Evolutionary conservation across 2,888 invertebrate species (phyloP).

Genomic region (Melanotus villosus): DNA sequence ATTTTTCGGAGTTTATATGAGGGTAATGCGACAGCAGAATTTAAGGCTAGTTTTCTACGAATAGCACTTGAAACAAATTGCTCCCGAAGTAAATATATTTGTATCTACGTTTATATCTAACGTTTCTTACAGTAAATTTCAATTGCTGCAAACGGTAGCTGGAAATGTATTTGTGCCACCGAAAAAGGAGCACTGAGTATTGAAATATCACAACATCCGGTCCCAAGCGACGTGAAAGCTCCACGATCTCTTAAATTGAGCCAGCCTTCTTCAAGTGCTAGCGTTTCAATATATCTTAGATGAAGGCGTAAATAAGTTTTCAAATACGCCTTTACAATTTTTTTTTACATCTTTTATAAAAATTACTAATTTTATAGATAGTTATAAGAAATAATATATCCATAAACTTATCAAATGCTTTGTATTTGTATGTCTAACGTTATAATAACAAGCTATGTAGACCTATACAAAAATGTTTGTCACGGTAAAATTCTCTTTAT

Average conservation of each 20-base stretch:
- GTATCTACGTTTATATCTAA: slow-evolving; percentile 11
- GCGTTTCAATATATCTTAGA: slow-evolving; percentile 21
- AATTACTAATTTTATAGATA: too few relatives aligned
- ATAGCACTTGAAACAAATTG: slow-evolving; percentile 17
- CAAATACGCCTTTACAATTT: neutral
- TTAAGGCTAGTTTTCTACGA: neutral
- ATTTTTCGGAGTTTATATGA: too few relatives aligned
- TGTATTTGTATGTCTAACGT: too few relatives aligned
- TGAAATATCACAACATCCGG: slow-evolving; percentile 38
- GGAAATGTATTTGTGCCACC: slow-evolving; percentile 26
- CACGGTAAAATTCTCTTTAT: too few relatives aligned
- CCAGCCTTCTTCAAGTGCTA: slow-evolving; percentile 21
- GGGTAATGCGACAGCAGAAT: neutral
- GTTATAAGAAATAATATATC: too few relatives aligned
- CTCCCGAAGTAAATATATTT: slow-evolving; percentile 17
- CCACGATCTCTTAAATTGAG: slow-evolving; percentile 31
- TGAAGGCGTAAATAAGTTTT: slow-evolving; percentile 15
- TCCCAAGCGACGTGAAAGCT: slow-evolving; percentile 27
- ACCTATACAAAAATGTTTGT: too few relatives aligned
- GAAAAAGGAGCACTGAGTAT: slow-evolving; percentile 21
- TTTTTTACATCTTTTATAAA: too few relatives aligned
- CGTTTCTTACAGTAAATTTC: slow-evolving; percentile 28
- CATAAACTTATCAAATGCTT: too few relatives aligned
- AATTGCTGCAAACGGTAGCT: slow-evolving; percentile 30
- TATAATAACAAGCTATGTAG: too few relatives aligned